Evolutionary conservation across 2,113 vertebrate species (phyloP).

Genomic region (Garra rufa): DNA sequence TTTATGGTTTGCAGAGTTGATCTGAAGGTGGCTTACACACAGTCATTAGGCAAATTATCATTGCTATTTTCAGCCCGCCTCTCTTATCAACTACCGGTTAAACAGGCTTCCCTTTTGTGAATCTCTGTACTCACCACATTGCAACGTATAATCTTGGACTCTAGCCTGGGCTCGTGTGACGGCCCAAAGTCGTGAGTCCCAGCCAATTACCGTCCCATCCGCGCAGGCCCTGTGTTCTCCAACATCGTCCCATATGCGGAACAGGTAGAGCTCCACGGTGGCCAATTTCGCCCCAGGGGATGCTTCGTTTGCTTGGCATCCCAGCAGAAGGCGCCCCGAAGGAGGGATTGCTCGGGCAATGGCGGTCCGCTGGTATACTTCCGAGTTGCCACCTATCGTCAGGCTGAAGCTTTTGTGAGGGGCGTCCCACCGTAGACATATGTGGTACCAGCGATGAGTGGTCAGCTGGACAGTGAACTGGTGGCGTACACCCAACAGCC

Average conservation of each 20-base stretch:
- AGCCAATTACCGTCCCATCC: constrained; percentile 74
- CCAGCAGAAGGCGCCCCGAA: constrained; percentile 68
- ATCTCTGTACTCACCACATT: constrained; percentile 69
- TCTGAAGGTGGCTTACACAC: background rate
- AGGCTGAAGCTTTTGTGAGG: constrained; percentile 66
- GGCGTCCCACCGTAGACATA: constrained; percentile 72
- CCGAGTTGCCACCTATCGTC: constrained; percentile 57
- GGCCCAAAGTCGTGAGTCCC: constrained; percentile 70
- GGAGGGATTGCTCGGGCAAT: constrained; percentile 62
- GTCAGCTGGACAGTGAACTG: constrained; percentile 65
- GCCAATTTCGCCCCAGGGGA: background rate
- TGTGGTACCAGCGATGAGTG: constrained; percentile 63
- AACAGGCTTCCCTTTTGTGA: background rate
- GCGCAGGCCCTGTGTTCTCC: constrained; percentile 64
- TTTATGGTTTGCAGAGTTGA: background rate
- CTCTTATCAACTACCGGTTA: background rate
- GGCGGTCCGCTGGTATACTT: constrained; percentile 51
- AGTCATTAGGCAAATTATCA: background rate
- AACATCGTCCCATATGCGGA: constrained; percentile 74
- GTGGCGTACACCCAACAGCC: constrained; percentile 73
- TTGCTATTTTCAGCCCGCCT: constrained; percentile 1
- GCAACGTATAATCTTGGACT: constrained; percentile 62
- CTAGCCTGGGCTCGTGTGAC: constrained; percentile 61
- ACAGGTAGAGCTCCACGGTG: constrained; percentile 75
- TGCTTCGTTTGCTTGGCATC: constrained; percentile 62